phyloP scores from a whole-genome alignment of 2,113 vertebrate genomes.

The Pyrgilauda ruficollis region DNA sequence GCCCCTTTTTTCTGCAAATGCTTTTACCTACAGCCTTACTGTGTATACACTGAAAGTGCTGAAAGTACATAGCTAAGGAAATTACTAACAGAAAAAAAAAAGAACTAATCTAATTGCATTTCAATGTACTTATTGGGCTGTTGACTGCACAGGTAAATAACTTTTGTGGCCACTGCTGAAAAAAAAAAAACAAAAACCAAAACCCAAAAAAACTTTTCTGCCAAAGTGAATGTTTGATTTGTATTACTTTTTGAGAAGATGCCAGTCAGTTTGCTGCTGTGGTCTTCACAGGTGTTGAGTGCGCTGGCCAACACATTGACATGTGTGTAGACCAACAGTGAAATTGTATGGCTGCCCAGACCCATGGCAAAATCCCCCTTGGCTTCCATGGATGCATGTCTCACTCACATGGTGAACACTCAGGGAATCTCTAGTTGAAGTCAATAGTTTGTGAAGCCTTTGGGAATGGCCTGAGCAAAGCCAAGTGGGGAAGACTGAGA shows the following conservation, averaged over 20 bases:
- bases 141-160: background rate
- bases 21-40: background rate
- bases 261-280: background rate
- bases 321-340: background rate
- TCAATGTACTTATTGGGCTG: background rate
- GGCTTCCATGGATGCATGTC: fast-evolving
- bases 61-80: background rate
- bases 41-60: background rate
- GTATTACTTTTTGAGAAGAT: background rate
- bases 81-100: background rate
- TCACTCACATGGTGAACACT: fast-evolving
- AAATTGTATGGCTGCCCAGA: fast-evolving
- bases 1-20: background rate
- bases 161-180: background rate
- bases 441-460: background rate
- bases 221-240: background rate
- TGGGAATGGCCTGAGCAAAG: background rate
- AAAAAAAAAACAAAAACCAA: background rate
- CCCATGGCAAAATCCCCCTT: background rate
- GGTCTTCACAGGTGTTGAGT: background rate
- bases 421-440: background rate
- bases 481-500: background rate
- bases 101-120: background rate
- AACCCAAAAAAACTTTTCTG: background rate
- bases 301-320: background rate